A percentile compares a stretch with the other conserved stretches of the same genome.
phyloP scores from a whole-genome alignment of 2,797 vertebrate species.

The Psittacula derbiana region DNA sequence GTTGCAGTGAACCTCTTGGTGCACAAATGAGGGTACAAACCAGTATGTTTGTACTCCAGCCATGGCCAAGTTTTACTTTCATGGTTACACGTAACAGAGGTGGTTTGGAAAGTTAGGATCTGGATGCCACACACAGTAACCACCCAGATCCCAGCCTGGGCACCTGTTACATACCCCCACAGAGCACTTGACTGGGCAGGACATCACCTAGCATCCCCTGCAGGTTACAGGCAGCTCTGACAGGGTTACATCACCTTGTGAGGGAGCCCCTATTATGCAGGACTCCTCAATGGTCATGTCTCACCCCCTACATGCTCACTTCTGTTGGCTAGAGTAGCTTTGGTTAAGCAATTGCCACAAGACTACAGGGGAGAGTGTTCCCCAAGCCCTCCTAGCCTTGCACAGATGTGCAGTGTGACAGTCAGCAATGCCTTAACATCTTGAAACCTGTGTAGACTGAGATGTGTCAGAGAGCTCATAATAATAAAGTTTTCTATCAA shows the following conservation, averaged over 20 bases:
- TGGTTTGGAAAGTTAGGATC: neutral
- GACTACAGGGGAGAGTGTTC: accelerated
- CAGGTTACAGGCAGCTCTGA: accelerated
- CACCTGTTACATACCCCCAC: accelerated
- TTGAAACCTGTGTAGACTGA: neutral
- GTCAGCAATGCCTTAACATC: neutral
- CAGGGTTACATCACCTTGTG: neutral
- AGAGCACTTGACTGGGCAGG: neutral
- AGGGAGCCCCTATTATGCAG: neutral
- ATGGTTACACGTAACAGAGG: accelerated
- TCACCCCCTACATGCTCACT: accelerated
- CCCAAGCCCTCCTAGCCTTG: neutral
- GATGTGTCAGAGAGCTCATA: neutral
- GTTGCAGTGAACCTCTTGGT: neutral
- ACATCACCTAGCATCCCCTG: accelerated
- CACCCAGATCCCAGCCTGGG: neutral
- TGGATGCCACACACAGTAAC: accelerated
- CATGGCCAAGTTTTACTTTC: neutral
- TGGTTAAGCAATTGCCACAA: neutral
- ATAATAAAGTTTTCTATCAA: neutral
- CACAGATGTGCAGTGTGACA: accelerated
- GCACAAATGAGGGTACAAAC: neutral
- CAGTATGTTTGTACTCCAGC: neutral
- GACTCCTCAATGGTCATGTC: accelerated
- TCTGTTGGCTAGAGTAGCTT: neutral